Evolutionary conservation across 2,113 vertebrate species (phyloP).

Genomic region (Nothoprocta pentlandii): DNA sequence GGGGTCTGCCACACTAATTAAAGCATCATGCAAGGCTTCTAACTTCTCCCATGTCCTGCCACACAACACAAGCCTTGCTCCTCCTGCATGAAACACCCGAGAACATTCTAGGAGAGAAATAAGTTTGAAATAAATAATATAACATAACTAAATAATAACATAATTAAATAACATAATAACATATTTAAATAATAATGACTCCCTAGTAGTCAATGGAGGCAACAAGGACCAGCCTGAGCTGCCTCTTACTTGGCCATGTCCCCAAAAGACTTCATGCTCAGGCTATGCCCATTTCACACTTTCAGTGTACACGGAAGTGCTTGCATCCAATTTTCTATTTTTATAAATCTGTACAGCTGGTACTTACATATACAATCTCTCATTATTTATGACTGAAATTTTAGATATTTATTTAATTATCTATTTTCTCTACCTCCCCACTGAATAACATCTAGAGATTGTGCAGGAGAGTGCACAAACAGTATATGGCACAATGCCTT

Average conservation of each 20-base stretch:
- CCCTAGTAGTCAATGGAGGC: background rate
- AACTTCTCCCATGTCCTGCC: constrained; percentile 92
- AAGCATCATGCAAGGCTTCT: constrained; percentile 86
- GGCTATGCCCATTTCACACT: background rate
- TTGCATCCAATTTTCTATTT: background rate
- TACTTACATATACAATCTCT: background rate
- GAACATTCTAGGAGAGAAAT: constrained; percentile 85
- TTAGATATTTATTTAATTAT: background rate
- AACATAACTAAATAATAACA: no score
- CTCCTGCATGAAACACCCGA: constrained; percentile 88
- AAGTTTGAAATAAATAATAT: background rate
- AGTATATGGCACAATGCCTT: background rate
- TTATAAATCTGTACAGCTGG: constrained; percentile 1
- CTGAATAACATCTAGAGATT: no score
- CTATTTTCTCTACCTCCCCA: background rate
- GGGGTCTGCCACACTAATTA: constrained; percentile 87
- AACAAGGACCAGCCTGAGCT: background rate
- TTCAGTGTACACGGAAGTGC: background rate
- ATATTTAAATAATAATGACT: no score
- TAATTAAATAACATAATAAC: no score
- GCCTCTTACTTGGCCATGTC: background rate
- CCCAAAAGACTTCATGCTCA: background rate
- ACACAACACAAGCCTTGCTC: constrained; percentile 92
- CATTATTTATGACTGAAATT: background rate
- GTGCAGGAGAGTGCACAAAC: background rate